Conservation (phyloP, 2,888 invertebrate genomes). For the Tenthredo mesomela region DNA sequence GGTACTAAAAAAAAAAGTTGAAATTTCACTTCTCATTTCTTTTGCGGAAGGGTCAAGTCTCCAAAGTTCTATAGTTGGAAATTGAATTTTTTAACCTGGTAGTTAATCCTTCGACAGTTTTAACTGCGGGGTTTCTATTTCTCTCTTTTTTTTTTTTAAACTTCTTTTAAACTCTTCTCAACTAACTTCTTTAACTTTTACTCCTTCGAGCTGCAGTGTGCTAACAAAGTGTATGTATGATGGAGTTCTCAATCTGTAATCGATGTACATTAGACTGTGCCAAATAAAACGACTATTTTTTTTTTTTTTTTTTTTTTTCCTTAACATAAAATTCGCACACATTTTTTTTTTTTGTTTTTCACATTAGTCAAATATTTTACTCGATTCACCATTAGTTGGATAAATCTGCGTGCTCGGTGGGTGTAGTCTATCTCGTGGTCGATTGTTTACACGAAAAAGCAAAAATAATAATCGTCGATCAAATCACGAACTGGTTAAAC, state of each 20-base stretch:
- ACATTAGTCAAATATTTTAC: background rate
- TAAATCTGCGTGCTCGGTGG: background rate
- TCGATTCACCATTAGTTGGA: background rate
- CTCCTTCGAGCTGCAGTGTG: background rate
- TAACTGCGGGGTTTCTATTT: background rate
- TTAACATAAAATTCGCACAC: background rate
- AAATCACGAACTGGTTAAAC: background rate
- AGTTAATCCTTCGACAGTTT: constrained; percentile 11
- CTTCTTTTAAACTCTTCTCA: background rate
- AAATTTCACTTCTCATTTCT: background rate
- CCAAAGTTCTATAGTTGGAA: background rate
- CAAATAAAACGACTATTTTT: too few relatives aligned
- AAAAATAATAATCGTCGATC: background rate
- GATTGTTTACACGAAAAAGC: background rate
- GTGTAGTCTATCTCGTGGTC: background rate
- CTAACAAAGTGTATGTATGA: background rate
- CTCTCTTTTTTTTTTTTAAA: background rate
- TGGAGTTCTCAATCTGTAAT: background rate
- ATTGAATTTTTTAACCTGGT: background rate
- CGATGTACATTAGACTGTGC: too few relatives aligned
- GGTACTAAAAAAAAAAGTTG: background rate
- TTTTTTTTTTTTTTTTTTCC: background rate
- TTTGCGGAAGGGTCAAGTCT: background rate
- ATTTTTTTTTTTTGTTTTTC: background rate
- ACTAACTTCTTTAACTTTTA: background rate